Evolutionary conservation across 2,113 vertebrate genomes (phyloP).

Genomic region (Cisticola juncidis): DNA sequence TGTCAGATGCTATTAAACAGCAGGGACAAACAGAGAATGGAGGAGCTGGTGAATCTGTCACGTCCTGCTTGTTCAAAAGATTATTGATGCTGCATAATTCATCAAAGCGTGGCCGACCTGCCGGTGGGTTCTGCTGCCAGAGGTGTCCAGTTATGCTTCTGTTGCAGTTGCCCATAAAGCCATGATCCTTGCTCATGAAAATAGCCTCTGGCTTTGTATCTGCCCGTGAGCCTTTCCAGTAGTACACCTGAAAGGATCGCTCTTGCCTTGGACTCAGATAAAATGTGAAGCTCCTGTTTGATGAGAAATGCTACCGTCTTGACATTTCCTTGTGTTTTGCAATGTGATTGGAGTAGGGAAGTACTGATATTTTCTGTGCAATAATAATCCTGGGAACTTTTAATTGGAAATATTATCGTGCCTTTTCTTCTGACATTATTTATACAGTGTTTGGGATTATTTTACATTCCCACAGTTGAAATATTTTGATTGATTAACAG

Average conservation of each 20-base stretch:
- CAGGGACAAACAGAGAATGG: background rate
- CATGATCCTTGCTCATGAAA: background rate
- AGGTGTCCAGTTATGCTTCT: background rate
- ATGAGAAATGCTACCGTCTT: background rate
- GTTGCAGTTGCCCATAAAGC: background rate
- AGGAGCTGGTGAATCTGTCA: constrained; percentile 29
- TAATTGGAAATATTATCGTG: background rate
- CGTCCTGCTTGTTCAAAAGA: constrained; percentile 34
- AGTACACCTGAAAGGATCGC: background rate
- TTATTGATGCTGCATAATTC: constrained; percentile 38
- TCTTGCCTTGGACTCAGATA: background rate
- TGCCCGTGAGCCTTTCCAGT: background rate
- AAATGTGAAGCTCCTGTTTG: background rate
- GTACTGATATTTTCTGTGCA: background rate
- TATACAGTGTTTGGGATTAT: background rate
- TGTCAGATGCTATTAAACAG: constrained; percentile 40
- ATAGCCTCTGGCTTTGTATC: background rate
- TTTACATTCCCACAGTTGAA: background rate
- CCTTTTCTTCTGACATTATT: background rate
- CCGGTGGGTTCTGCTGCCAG: background rate
- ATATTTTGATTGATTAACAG: background rate
- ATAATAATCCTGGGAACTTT: background rate
- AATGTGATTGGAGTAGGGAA: background rate
- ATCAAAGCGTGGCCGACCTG: background rate
- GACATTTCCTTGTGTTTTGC: background rate